Evolutionary conservation across 2,888 invertebrate genomes (phyloP).

Genomic region (Ophion slaviceki): DNA sequence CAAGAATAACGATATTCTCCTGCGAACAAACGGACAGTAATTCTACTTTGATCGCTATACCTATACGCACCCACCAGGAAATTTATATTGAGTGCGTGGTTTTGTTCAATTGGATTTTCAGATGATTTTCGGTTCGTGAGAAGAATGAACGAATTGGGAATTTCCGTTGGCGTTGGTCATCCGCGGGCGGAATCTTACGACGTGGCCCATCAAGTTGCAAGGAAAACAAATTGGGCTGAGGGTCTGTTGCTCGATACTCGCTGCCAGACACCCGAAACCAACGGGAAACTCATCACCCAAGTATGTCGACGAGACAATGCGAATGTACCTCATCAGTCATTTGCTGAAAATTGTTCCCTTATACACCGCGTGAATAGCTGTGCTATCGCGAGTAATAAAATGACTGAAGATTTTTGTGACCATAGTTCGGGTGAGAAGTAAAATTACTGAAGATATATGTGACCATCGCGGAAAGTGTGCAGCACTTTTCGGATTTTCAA

Average conservation of each 20-base stretch:
- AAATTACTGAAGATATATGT: too few species aligned
- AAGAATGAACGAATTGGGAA: slow-evolving; percentile 70
- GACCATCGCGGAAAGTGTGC: too few species aligned
- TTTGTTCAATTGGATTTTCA: slow-evolving; percentile 9
- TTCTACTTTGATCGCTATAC: background rate
- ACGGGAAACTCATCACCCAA: slow-evolving; percentile 55
- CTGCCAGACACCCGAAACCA: slow-evolving; percentile 64
- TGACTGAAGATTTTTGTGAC: background rate
- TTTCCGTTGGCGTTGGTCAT: slow-evolving; percentile 70
- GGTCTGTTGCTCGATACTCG: slow-evolving; percentile 75
- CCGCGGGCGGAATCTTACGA: slow-evolving; percentile 60
- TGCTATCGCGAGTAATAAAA: background rate
- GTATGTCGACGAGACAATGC: slow-evolving; percentile 27
- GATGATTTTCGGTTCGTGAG: slow-evolving; percentile 71
- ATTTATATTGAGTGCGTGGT: background rate
- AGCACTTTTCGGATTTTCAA: too few species aligned
- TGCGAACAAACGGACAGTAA: slow-evolving; percentile 51
- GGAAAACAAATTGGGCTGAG: slow-evolving; percentile 64
- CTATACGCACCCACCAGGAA: background rate
- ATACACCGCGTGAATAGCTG: too few species aligned
- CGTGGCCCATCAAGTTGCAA: slow-evolving; percentile 67
- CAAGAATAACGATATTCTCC: slow-evolving; percentile 52
- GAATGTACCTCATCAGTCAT: background rate
- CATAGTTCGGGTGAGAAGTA: background rate
- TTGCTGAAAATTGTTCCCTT: too few species aligned